Percentiles rank a stretch among this genome's conserved stretches.
phyloP scores from a whole-genome alignment of 2,888 invertebrate species.

The Ophraella communa region DNA sequence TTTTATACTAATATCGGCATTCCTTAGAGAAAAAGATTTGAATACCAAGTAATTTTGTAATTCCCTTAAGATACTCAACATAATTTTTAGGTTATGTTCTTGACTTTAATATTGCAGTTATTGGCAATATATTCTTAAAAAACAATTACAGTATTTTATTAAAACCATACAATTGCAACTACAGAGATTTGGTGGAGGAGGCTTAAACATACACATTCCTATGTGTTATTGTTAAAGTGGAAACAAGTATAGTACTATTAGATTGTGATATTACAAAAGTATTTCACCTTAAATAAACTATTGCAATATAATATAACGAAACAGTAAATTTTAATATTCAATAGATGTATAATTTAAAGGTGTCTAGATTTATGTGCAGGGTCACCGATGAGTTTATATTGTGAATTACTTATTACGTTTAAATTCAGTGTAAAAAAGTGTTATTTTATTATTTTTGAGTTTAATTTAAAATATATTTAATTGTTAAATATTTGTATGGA shows the following conservation, averaged over 20 bases:
- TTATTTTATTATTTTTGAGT: background rate
- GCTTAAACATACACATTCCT: background rate
- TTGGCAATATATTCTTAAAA: constrained; percentile 20
- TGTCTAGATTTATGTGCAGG: constrained; percentile 2
- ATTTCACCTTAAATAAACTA: background rate
- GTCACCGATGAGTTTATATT: constrained; percentile 5
- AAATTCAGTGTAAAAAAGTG: background rate
- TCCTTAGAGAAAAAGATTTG: constrained; percentile 5
- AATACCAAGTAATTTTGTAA: constrained; percentile 14
- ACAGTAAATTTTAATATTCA: constrained; percentile 2
- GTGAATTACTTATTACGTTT: background rate
- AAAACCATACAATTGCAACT: background rate
- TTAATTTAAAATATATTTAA: too few relatives aligned
- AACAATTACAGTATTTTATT: constrained; percentile 9
- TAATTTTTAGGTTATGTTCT: constrained; percentile 14
- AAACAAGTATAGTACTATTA: background rate
- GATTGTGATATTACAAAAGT: background rate
- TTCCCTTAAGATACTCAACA: background rate
- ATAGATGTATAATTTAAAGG: constrained; percentile 1
- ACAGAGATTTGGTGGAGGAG: background rate
- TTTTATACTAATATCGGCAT: constrained; percentile 25
- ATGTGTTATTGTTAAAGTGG: background rate
- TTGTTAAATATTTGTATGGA: too few relatives aligned
- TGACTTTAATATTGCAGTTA: constrained; percentile 24
- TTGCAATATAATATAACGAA: background rate